These are phyloP conservation scores for Galendromus occidentalis DNA, from an alignment of 1,140 invertebrate genomes.

Conservation along the genomic window DNA sequence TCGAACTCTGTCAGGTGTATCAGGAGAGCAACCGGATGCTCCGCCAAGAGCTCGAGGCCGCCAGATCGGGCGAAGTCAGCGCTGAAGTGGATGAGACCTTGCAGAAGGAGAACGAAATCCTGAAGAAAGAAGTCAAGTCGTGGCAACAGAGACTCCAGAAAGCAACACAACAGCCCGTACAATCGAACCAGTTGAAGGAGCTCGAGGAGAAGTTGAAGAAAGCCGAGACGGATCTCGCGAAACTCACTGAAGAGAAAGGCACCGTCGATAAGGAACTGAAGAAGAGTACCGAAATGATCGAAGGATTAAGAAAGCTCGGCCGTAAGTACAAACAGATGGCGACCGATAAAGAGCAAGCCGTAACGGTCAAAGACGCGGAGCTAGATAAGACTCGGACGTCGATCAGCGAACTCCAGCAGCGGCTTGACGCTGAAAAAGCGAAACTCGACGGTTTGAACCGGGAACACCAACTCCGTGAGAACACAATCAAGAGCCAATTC, in stretches of 20 bases:
- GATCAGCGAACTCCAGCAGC: neutral
- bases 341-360: neutral
- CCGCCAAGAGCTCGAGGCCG: neutral
- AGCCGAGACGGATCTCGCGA: neutral
- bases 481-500: neutral
- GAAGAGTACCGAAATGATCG: neutral
- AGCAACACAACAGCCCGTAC: neutral
- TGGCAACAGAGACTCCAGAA: constrained; percentile 2
- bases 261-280: neutral
- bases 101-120: neutral
- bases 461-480: neutral
- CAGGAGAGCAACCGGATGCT: constrained; percentile 1
- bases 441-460: neutral
- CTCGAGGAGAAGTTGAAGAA: neutral
- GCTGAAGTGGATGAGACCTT: neutral
- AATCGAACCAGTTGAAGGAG: neutral
- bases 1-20: constrained; percentile 2
- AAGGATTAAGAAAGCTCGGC: neutral
- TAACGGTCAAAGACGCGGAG: neutral
- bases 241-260: neutral
- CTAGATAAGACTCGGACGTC: neutral
- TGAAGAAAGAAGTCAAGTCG: neutral
- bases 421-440: neutral
- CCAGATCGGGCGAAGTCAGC: neutral
- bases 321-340: neutral